Evolutionary conservation across 2,797 vertebrate species (phyloP), one percentile per base, ranked within the genome.

Genomic region (Ctenosaura bakeri): DNA sequence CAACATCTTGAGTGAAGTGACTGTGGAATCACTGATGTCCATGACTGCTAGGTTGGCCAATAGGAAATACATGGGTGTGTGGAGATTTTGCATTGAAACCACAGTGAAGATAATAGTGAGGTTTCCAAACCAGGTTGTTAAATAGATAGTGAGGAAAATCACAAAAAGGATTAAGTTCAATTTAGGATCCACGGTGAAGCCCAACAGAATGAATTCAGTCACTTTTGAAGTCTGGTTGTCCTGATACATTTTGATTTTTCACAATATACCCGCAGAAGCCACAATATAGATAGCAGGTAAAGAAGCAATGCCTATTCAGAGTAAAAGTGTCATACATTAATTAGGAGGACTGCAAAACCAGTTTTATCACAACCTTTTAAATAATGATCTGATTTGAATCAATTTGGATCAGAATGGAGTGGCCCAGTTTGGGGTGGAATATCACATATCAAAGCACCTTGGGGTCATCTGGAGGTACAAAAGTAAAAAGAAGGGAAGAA

Each of bases 1-100:
- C 71, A 89, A 12, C 81, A 89, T 76, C 38, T 83, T 83, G 54
- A 83, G 29, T 35, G 88, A 42, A 5, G 88, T 89, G 38, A 89
- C 88, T 78, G 88, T 66, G 1, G 88, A 89, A 29, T 89, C 88
- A 79, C 83, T 89, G 46, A 89, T 84, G 74, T 89, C 88, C 42
- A 89, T 22, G 16, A 85, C 46, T 85, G 88, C 88, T 3, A 89
- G 3, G 24, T 89, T 89, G 0, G 88, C 83, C 22, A 89, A n/a
- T 32, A 89, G 22, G 10, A 89, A 89, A 24, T 89, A 89, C 88
- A 89, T 89, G 8, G 88, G 88, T 3, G n/a, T 85, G 42, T 89
- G 88, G 7, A 89, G 56, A 0, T 66, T 10, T 4, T 82, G 88
- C 5, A 13, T 66, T 26, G 10, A 32, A 6, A 84, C 38, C 4